phyloP scores from a whole-genome alignment of 2,888 invertebrate species.

The Drosophila limbata region DNA sequence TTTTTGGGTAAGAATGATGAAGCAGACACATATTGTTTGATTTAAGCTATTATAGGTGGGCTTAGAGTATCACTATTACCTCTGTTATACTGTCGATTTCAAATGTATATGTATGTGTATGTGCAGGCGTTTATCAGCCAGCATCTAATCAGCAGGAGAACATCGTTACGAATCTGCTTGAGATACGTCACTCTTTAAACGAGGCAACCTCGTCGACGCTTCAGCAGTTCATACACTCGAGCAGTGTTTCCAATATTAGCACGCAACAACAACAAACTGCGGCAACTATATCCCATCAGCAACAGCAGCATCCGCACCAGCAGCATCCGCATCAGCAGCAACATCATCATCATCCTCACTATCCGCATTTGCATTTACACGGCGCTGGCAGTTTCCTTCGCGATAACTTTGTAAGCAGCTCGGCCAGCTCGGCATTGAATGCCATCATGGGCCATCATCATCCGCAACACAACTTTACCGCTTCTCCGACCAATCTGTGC shows the following conservation, averaged over 20 bases:
- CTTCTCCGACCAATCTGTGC: conserved; percentile 45
- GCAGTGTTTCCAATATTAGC: conserved; percentile 72
- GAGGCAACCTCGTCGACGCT: conserved; percentile 81
- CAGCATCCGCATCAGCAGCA: conserved; percentile 61
- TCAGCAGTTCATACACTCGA: conserved; percentile 75
- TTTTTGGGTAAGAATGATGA: conserved; percentile 91
- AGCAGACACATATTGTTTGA: background rate
- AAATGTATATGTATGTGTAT: background rate
- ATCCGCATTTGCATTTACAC: conserved; percentile 82
- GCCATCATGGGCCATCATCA: conserved; percentile 82
- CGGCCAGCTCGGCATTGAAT: conserved; percentile 83
- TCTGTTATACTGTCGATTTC: conserved; percentile 40
- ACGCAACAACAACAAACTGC: conserved; percentile 47
- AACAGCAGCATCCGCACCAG: conserved; percentile 49
- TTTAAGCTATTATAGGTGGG: background rate
- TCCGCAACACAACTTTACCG: conserved; percentile 46
- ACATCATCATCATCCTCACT: conserved; percentile 71
- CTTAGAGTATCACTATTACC: conserved; percentile 10
- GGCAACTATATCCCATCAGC: conserved; percentile 36
- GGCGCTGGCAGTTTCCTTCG: conserved; percentile 81
- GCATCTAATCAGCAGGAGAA: conserved; percentile 77
- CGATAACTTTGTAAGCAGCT: conserved; percentile 82
- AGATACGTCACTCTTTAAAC: conserved; percentile 83
- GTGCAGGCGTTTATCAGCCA: conserved; percentile 83
- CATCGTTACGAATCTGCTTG: conserved; percentile 83